Conservation (phyloP, 2,113 vertebrate species). For the Pholis gunnellus region DNA sequence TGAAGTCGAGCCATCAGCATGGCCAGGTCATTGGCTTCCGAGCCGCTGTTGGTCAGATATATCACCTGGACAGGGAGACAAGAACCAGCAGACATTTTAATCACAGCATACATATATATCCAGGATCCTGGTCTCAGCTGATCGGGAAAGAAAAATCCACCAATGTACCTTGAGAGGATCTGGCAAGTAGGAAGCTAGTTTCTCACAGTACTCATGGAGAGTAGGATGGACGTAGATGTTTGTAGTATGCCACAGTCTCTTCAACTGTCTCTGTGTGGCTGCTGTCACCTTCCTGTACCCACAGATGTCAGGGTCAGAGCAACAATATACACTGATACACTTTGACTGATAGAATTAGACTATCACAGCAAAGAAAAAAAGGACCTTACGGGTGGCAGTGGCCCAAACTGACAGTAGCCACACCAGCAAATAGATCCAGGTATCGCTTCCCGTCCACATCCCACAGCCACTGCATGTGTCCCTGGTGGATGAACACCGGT, state of each 20-base stretch:
- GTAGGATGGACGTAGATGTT: constrained; percentile 87
- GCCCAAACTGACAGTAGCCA: constrained; percentile 93
- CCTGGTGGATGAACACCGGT: constrained; percentile 91
- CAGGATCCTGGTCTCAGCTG: background rate
- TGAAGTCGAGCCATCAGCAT: constrained; percentile 92
- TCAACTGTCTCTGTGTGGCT: constrained; percentile 87
- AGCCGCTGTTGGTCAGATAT: constrained; percentile 94
- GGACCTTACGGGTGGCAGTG: constrained; percentile 95
- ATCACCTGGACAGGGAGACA: constrained; percentile 83
- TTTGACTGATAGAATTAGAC: background rate
- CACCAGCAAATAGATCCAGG: constrained; percentile 93
- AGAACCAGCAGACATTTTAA: constrained; percentile 1
- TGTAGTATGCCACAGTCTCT: constrained; percentile 91
- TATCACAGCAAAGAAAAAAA: background rate
- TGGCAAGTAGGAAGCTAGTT: constrained; percentile 88
- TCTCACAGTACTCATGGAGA: constrained; percentile 91
- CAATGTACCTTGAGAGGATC: constrained; percentile 92
- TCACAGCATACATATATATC: background rate
- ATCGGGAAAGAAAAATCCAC: background rate
- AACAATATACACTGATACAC: background rate
- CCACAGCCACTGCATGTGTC: constrained; percentile 96
- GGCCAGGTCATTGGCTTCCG: constrained; percentile 95
- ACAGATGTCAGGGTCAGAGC: constrained; percentile 43
- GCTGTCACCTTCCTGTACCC: constrained; percentile 87
- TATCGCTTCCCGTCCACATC: constrained; percentile 91